Percentiles rank a stretch among this genome's conserved stretches.
phyloP scores from a whole-genome alignment of 1,140 invertebrate species.

The Megathymus violae region DNA sequence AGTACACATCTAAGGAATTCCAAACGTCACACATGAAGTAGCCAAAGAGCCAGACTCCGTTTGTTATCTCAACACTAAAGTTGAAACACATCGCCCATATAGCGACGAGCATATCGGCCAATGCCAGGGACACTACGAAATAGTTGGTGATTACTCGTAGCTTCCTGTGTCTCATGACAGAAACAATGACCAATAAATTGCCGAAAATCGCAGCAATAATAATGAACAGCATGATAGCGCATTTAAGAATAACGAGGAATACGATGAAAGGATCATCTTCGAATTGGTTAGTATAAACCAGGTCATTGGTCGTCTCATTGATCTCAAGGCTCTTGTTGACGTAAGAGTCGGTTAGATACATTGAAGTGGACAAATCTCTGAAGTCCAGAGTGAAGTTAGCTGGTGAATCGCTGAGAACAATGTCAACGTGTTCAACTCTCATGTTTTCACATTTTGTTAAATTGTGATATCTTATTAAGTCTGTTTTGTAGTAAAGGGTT shows the following conservation, averaged over 20 bases:
- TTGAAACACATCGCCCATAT: conserved; percentile 97
- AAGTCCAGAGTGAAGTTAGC: conserved; percentile 70
- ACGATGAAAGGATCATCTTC: conserved; percentile 67
- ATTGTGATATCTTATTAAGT: conserved; percentile 19
- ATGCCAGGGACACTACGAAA: conserved; percentile 95
- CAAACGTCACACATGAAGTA: conserved; percentile 97
- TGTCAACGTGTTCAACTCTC: conserved; percentile 59
- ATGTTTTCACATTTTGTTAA: conserved; percentile 69
- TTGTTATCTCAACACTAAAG: conserved; percentile 92
- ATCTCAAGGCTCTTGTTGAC: conserved; percentile 66
- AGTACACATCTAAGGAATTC: conserved; percentile 98
- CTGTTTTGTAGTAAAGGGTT: background rate
- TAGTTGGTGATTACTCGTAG: conserved; percentile 96
- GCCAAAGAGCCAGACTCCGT: conserved; percentile 94
- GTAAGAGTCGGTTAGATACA: conserved; percentile 75
- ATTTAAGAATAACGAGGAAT: conserved; percentile 86
- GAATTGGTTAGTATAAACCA: conserved; percentile 72
- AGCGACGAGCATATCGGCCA: conserved; percentile 96
- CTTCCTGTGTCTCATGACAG: conserved; percentile 93
- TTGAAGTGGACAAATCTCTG: conserved; percentile 72
- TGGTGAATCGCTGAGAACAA: conserved; percentile 56
- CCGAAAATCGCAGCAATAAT: conserved; percentile 94
- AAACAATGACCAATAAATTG: conserved; percentile 94
- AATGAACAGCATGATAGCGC: conserved; percentile 91
- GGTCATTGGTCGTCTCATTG: conserved; percentile 65